phyloP scores from a whole-genome alignment of 1,140 invertebrate species.

The Heterodera schachtii region DNA sequence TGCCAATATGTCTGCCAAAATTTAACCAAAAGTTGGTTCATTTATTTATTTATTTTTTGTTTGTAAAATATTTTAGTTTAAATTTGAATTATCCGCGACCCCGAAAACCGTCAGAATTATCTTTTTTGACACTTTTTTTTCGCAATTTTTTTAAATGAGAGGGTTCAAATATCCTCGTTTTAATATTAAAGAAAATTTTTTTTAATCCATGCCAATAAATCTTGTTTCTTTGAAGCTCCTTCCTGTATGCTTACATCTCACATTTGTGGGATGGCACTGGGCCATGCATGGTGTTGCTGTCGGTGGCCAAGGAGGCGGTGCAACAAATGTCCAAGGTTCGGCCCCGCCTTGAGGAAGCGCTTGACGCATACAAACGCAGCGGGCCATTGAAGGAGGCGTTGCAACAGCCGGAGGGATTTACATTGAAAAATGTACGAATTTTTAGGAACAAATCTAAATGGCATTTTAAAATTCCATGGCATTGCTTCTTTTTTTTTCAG shows the following conservation, averaged over 20 bases:
- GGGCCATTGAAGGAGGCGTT: slow-evolving; percentile 36
- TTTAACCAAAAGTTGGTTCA: slow-evolving; percentile 48
- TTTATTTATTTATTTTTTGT: neutral
- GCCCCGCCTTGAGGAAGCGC: slow-evolving; percentile 28
- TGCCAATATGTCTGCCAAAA: slow-evolving; percentile 51
- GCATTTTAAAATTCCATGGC: neutral
- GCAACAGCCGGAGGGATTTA: slow-evolving; percentile 43
- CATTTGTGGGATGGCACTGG: slow-evolving; percentile 55
- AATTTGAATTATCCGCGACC: too few species aligned
- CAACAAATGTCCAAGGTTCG: slow-evolving; percentile 40
- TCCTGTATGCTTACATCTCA: slow-evolving; percentile 53
- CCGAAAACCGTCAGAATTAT: too few species aligned
- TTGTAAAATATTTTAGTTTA: neutral
- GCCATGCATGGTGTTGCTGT: slow-evolving; percentile 49
- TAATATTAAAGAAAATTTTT: too few species aligned
- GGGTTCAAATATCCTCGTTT: too few species aligned
- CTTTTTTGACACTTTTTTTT: neutral
- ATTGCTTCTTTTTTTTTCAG: slow-evolving; percentile 24
- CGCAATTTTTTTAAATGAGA: neutral
- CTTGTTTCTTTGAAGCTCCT: slow-evolving; percentile 27
- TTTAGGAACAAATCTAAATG: neutral
- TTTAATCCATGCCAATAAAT: too few species aligned
- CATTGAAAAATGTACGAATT: slow-evolving; percentile 43
- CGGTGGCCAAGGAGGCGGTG: slow-evolving; percentile 35
- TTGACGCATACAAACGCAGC: slow-evolving; percentile 43